Base-by-base conservation (phyloP, 2,888 invertebrate genomes). In the Linnaemya vulpina region DNA sequence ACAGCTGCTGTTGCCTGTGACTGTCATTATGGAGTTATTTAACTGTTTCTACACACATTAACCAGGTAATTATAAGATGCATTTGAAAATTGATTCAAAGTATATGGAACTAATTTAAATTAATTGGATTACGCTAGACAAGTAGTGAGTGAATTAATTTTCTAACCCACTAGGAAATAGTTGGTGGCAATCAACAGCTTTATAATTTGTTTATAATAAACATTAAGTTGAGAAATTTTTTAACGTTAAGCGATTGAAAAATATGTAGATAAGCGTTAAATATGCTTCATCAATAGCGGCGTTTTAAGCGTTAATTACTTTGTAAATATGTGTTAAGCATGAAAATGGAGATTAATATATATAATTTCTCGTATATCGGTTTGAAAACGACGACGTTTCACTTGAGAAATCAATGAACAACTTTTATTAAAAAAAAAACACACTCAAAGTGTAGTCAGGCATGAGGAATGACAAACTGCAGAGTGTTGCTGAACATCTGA, bases 1-100 rank as follows among this genome's bases (percentile, higher is more conserved):
- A 38, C 20, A 68, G 51, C 20, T 73, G 53, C 20, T 73, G 51
- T n/a, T 70, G 15, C 15, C 5, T 20, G 58, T 20, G 55, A 67
- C 67, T 58, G 62, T 63, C 55, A 20, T 5, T 68, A 49, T 74
- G 74, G 70, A 74, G 78, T 81, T 82, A 82, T 70, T 58, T 71
- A 63, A 65, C 78, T 65, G 55, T 71, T 68, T 63, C 55, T 43
- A 62, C 70, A 25, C 46, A 46, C 22, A 49, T 70, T 68, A 70
- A 68, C 35, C 35, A 75, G 81, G 81, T 81, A 75, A 74, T 60
- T 68, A 75, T 30, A 10, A 40, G 11, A 22, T 55, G 49, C 38
- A 25, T 75, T 65, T 30, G 30, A 43, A 55, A 63, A 51, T 74
- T 65, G 17, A 63, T 75, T 43, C 8, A 65, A 75, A 55, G 15